Conservation (phyloP, 2,113 vertebrate genomes). For the Heliornis fulica region DNA sequence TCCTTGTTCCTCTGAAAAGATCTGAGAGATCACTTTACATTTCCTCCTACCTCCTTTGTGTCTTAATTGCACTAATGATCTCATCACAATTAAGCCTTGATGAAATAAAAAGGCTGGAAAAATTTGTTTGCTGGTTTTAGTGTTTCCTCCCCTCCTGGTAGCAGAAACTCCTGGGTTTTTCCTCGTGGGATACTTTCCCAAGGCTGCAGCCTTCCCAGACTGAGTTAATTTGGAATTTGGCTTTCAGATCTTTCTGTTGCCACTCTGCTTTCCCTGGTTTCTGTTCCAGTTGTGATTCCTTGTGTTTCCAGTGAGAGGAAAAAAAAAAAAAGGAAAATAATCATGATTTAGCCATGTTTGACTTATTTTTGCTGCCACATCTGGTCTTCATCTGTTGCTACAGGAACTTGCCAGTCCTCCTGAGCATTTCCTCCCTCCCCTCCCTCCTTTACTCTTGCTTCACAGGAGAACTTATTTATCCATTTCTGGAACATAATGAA, state of each 20-base stretch:
- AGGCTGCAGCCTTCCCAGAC: background rate
- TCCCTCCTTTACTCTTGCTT: background rate
- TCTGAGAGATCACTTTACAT: too few species aligned
- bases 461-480: background rate
- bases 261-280: background rate
- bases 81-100: background rate
- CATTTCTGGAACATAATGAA: rapidly evolving
- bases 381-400: background rate
- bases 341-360: background rate
- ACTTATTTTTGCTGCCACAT: background rate
- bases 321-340: too few species aligned
- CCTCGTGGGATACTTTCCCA: background rate
- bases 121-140: background rate
- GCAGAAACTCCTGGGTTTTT: background rate
- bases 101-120: too few species aligned
- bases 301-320: background rate
- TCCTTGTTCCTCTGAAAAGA: background rate
- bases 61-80: rapidly evolving
- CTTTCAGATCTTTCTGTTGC: background rate
- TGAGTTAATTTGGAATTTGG: background rate
- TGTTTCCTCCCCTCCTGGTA: background rate
- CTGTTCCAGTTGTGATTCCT: background rate
- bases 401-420: background rate
- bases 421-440: rapidly evolving
- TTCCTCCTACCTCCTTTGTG: background rate